Evolutionary conservation across 2,888 invertebrate species (phyloP), one percentile per base, ranked within the genome.

Genomic region (Leptura quadrifasciata): DNA sequence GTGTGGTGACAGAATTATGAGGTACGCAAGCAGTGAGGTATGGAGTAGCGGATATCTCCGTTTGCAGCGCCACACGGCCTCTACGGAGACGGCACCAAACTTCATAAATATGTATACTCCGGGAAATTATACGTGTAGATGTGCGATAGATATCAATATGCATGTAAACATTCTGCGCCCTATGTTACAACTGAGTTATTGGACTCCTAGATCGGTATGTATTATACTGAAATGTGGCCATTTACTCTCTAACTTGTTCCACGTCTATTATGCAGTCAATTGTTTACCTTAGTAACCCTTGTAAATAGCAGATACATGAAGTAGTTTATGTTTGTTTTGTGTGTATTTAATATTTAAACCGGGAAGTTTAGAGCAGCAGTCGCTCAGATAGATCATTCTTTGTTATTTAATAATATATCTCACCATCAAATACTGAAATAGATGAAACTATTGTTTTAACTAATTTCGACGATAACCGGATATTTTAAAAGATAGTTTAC

Each of bases 71-170:
- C 80, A 75, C 79, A 65, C 75, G 72, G 73, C 75, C 73, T 72
- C 77, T 76, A 76, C 80, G 80, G 81, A 80, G 79, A 80, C 81
- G 80, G 78, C 79, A 80, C 77, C 79, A 72, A 76, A 81, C 85
- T 86, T 88, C 87, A 88, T 88, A 88, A 88, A 88, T 89, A 88
- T 89, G 88, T 86, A 88, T 87, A 85, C 82, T 81, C 81, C 80
- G 85, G 86, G 86, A 87, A 88, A 88, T 88, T 88, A 88, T 89
- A 87, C 86, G 87, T 88, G 88, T 88, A 88, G 88, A 89, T 88
- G 86, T 86, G 85, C 87, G 88, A 88, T 87, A 88, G 89, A 89
- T 89, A 89, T 89, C 89, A 89, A 89, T 89, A 89, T 89, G 88
- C 88, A 89, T 89, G 89, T 89, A 88, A 89, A 89, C 89, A 88